A percentile compares a stretch with the other conserved stretches of the same genome.
phyloP scores from a whole-genome alignment of 2,113 vertebrate genomes.

The Dromas ardeola region DNA sequence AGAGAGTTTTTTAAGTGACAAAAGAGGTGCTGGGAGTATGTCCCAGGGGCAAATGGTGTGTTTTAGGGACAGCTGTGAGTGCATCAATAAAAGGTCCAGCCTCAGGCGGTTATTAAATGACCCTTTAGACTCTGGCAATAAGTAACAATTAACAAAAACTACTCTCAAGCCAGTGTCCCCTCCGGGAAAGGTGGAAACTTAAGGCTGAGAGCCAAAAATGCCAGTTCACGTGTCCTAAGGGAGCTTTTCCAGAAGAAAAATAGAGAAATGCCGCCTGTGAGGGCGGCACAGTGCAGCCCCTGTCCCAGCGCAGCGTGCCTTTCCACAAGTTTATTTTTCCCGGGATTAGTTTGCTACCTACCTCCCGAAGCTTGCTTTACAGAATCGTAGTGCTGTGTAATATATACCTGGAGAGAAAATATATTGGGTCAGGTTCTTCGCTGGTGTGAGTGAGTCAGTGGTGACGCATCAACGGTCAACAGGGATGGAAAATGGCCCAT shows the following conservation, averaged over 20 bases:
- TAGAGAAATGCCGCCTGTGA: not conserved
- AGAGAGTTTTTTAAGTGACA: not conserved
- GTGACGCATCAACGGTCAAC: not conserved
- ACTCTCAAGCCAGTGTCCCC: not conserved
- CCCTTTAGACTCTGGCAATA: not conserved
- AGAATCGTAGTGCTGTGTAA: not conserved
- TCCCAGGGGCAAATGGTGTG: not conserved
- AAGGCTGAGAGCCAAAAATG: not conserved
- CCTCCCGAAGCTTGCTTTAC: not conserved
- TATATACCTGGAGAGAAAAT: not conserved
- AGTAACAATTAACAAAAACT: not conserved
- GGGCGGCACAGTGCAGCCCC: not conserved
- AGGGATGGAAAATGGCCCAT: not conserved
- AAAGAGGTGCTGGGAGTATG: not conserved
- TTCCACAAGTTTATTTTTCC: constrained; percentile 28
- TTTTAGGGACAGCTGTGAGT: not conserved
- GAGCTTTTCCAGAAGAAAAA: not conserved
- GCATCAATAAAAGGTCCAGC: not conserved
- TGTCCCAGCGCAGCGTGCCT: not conserved
- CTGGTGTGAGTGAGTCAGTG: not conserved
- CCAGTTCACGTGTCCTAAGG: not conserved
- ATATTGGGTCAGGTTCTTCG: not conserved
- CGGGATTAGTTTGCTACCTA: constrained; percentile 18
- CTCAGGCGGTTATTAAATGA: not conserved
- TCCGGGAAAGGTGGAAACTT: not conserved